Evolutionary conservation across 2,888 invertebrate species (phyloP), one percentile per base, ranked within the genome.

Genomic region (Trachelus troglodyta): DNA sequence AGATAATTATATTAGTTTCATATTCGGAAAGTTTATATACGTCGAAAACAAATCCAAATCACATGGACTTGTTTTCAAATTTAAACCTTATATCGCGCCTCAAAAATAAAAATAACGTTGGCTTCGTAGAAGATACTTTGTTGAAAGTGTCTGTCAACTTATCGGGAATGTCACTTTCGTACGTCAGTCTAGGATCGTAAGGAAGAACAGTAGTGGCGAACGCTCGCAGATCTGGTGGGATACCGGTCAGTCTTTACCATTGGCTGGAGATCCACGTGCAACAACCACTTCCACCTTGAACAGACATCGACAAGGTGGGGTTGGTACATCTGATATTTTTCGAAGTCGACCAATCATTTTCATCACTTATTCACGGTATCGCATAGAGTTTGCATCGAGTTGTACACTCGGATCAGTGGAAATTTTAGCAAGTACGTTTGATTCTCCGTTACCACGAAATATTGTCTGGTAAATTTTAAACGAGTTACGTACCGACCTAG

Each of bases 281-380:
- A 75, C 75, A 69, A 31, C 83, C 85, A 84, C 84, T 81, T 81
- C 85, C 83, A 79, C 81, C 79, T 77, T 80, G 81, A 80, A 79
- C 74, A 76, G 30, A n/a, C 30, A 69, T 30, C 40, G 40, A 34
- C 68, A 79, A 79, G 79, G 79, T 82, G 83, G 79, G 79, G 76
- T 77, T 34, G 78, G 69, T 76, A 71, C 12, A 40, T 12, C 74
- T 75, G 84, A 85, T 86, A 87, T 88, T 89, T 88, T 89, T 86
- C 86, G 86, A 88, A 88, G 85, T 83, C 85, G 80, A 76, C 83
- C 84, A 80, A 87, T 85, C 83, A 79, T 85, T 84, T 84, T 83
- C 84, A 84, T 83, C 89, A 90, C 88, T 90, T 88, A 87, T 86
- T 82, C 85, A 87, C 81, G 79, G 88, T 87, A 87, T 85, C 86